phyloP scores from a whole-genome alignment of 2,797 vertebrate genomes.

The Serranus cabrilla region DNA sequence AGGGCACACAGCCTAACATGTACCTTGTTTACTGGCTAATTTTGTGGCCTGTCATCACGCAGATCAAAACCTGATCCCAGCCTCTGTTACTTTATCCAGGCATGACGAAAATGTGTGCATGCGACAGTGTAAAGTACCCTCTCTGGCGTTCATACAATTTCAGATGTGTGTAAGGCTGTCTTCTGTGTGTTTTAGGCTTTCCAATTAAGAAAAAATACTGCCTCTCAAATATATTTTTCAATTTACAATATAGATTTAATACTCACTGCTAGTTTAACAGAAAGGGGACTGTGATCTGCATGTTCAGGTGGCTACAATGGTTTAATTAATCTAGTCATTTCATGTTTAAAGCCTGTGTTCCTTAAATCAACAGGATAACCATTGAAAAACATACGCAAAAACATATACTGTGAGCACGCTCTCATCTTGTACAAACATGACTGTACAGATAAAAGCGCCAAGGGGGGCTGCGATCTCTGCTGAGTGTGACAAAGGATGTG shows the following conservation, averaged over 20 bases:
- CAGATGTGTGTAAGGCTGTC: neutral
- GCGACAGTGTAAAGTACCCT: slow-evolving; percentile 1
- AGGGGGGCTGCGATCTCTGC: neutral
- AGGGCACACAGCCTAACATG: neutral
- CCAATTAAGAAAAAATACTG: slow-evolving; percentile 1
- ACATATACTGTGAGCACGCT: neutral
- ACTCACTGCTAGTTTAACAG: neutral
- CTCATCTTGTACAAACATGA: neutral
- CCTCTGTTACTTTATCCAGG: slow-evolving; percentile 46
- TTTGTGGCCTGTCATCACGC: slow-evolving; percentile 20
- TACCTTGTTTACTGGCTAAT: slow-evolving; percentile 1
- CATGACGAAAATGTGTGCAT: neutral
- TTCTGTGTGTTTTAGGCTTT: neutral
- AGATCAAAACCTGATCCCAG: slow-evolving; percentile 54
- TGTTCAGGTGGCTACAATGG: neutral
- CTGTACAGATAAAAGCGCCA: neutral
- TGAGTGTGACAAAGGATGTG: neutral
- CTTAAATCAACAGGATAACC: slow-evolving; percentile 2
- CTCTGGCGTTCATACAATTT: slow-evolving; percentile 3
- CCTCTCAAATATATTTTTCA: neutral
- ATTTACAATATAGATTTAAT: neutral
- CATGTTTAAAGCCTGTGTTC: neutral
- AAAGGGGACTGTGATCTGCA: neutral
- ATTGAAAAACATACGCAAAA: neutral
- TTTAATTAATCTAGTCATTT: neutral